Base-by-base conservation (phyloP, 2,797 vertebrate species). In the Acanthiza pusilla region DNA sequence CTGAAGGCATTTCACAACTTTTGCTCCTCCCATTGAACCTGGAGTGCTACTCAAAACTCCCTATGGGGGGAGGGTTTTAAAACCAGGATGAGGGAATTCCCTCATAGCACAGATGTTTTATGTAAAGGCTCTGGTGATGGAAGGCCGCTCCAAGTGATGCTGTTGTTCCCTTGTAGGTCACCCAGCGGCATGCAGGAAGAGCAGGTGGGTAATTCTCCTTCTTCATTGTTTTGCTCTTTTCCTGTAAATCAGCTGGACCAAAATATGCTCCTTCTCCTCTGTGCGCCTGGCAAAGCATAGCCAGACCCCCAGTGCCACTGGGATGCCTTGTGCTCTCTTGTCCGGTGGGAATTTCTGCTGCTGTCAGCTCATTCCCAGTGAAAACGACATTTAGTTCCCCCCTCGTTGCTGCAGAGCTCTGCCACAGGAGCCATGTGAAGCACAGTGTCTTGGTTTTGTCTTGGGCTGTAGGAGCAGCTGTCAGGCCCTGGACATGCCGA, bases 381-480 rank as follows among this genome's bases (percentile, higher is more conserved):
- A 16, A 27, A 38, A 53, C 14, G 8, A 8, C 11, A 13, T 19
- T 71, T 13, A 42, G 40, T 20, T 58, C 7, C 32, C 5, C 2
- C 25, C 7, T 26, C 9, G 43, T 10, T 76, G 34, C 26, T 3
- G 3, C 36, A 2, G 29, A 53, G 83, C 55, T 43, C 23, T 50
- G 11, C 13, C 4, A 5, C 10, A 11, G 34, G 19, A 43, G 43
- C n/a, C 1, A 0, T 1, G 22, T 51, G 1, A 40, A 79, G 48
- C 36, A 62, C 8, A 57, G 17, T 10, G 48, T 72, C n/a, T 77
- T 62, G 20, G 3, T 48, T 48, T 94, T 27, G 30, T n/a, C 67
- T 92, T 9, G 68, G 77, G 43, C 21, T 94, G 80, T 96, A 99
- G 99, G 98, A 98, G 7, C 98, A 97, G 83, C 94, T 9, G 22